These are phyloP conservation scores for Protophormia terraenovae DNA, from an alignment of 2,888 invertebrate species.

Conservation along the genomic window DNA sequence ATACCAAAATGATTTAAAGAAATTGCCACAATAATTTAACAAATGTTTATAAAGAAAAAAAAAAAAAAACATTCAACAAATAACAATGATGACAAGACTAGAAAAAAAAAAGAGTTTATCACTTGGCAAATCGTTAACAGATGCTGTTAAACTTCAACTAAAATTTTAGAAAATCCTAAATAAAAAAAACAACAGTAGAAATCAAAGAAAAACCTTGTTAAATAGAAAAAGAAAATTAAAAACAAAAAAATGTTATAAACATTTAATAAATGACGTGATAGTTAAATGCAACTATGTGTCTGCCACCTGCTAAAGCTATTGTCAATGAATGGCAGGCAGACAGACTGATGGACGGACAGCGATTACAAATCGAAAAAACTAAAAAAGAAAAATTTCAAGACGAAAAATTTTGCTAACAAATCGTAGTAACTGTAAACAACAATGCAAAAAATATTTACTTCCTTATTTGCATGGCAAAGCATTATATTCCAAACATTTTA, in stretches of 20 bases:
- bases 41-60: conserved; percentile 19
- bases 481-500: conserved; percentile 27
- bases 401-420: conserved; percentile 32
- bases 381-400: not conserved
- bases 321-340: conserved; percentile 11
- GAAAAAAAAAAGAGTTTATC: conserved; percentile 36
- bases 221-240: not conserved
- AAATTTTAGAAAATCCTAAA: conserved; percentile 13
- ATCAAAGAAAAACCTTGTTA: conserved; percentile 33
- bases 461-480: conserved; percentile 57
- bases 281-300: conserved; percentile 55
- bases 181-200: not conserved
- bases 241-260: not conserved
- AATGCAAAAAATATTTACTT: conserved; percentile 39
- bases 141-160: conserved; percentile 53
- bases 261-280: conserved; percentile 55
- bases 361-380: not conserved
- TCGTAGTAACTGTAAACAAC: conserved; percentile 6
- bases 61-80: not conserved
- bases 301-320: conserved; percentile 60
- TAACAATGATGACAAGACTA: conserved; percentile 31
- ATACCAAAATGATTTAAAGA: conserved; percentile 44
- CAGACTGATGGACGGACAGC: not conserved
- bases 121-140: conserved; percentile 56
- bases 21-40: conserved; percentile 45